phyloP scores from a whole-genome alignment of 2,113 vertebrate species.

The Mobula birostris region DNA sequence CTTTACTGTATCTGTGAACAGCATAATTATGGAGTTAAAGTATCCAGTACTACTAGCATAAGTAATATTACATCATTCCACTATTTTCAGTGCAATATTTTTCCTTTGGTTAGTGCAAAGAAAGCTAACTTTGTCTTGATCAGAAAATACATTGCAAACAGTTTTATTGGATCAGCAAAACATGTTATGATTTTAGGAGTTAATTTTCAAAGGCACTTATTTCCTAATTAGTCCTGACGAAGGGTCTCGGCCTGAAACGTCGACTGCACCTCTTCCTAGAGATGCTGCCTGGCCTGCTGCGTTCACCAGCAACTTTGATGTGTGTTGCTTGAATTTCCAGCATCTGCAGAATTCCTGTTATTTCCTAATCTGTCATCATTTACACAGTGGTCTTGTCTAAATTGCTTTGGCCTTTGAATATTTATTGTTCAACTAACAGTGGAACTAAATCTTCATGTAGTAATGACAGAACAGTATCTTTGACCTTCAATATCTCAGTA shows the following conservation, averaged over 20 bases:
- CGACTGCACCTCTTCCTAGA: no score
- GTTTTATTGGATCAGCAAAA: neutral
- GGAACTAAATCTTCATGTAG: neutral
- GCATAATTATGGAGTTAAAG: neutral
- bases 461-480: neutral
- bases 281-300: no score
- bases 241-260: no score
- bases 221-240: no score
- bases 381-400: neutral
- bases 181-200: neutral
- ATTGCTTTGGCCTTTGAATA: neutral
- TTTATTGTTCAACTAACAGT: neutral
- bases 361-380: neutral
- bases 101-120: neutral
- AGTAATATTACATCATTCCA: neutral
- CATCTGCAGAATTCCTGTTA: no score
- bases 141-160: neutral
- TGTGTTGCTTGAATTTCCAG: no score
- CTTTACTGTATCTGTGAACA: neutral
- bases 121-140: neutral
- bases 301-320: no score
- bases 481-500: neutral
- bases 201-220: neutral
- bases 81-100: no score
- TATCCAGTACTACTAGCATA: neutral